phyloP scores from a whole-genome alignment of 53 echinoderm and acorn worm species.

The Arbacia lixula region DNA sequence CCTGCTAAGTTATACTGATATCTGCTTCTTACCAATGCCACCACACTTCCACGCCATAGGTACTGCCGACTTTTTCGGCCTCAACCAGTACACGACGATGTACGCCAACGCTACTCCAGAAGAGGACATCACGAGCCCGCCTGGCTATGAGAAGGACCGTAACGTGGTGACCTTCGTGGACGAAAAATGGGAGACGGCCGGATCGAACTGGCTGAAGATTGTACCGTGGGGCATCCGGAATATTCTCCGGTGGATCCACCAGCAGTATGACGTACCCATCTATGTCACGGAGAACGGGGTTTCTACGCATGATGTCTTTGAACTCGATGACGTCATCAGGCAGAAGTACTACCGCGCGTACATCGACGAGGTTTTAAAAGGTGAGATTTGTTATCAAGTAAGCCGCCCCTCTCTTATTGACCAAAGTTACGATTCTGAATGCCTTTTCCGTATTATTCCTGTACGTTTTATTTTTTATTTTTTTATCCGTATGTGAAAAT shows the following conservation, averaged over 20 bases:
- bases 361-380: slow-evolving; percentile 94
- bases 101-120: slow-evolving; percentile 30
- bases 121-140: background rate
- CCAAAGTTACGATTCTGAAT: background rate
- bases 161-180: slow-evolving; percentile 32
- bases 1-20: no score
- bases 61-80: slow-evolving; percentile 89
- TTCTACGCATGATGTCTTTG: slow-evolving; percentile 76
- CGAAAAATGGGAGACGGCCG: slow-evolving; percentile 50
- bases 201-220: slow-evolving; percentile 80
- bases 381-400: slow-evolving; percentile 41
- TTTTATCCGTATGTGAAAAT: background rate
- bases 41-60: slow-evolving; percentile 28
- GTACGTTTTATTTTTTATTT: background rate
- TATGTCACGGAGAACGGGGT: slow-evolving; percentile 95
- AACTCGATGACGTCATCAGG: slow-evolving; percentile 78
- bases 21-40: no score
- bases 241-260: slow-evolving; percentile 73
- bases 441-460: background rate
- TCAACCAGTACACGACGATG: slow-evolving; percentile 91
- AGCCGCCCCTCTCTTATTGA: background rate
- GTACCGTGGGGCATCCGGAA: slow-evolving; percentile 90
- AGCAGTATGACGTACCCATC: slow-evolving; percentile 77
- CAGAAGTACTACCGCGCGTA: slow-evolving; percentile 78
- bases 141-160: slow-evolving; percentile 59